Base-by-base conservation (phyloP, 2,888 invertebrate species). In the Germaria angustata region DNA sequence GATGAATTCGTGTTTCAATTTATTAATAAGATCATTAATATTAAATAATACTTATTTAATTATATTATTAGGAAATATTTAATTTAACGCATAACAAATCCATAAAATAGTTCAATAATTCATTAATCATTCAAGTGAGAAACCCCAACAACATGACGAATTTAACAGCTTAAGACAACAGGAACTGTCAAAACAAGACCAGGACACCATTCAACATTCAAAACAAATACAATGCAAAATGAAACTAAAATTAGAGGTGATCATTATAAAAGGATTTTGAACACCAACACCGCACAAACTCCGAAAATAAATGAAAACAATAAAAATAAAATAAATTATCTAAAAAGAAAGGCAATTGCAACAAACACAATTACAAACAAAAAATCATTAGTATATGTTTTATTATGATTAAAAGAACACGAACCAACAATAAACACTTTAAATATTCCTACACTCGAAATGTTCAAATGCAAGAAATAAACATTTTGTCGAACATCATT, bases 101-200 rank as follows among this genome's bases (percentile, higher is more conserved):
- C 65, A 81, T 51, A 68, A 81, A 69, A 84, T 63, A 51, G 44
- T 65, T 83, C 77, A 85, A 63, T 72, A 86, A 89, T 89, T 88
- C 86, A 89, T 89, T 88, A 88, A 88, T 89, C 89, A 89, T 34
- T 39, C 4, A 28, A 76, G 17, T 13, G 72, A 34, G 55, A 24
- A 13, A 13, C 39, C 2, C 28, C 44, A 34, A 44, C 9, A 77
- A 78, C 34, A 78, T 78, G 78, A 53, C 15, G 49, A 66, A 71
- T 44, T 20, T 59, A 68, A 78, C 72, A 65, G 71, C 76, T 76
- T 34, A 57, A 82, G 65, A 66, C 75, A 72, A 77, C 84, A 86
- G 86, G 81, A 86, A 79, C 86, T 89, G 90, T 90, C 90, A 90
- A 90, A 90, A 90, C 88, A 91, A 88, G 88, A 88, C 88, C 88